Evolutionary conservation across 2,113 vertebrate species (phyloP).

Genomic region (Trogon melanurus): DNA sequence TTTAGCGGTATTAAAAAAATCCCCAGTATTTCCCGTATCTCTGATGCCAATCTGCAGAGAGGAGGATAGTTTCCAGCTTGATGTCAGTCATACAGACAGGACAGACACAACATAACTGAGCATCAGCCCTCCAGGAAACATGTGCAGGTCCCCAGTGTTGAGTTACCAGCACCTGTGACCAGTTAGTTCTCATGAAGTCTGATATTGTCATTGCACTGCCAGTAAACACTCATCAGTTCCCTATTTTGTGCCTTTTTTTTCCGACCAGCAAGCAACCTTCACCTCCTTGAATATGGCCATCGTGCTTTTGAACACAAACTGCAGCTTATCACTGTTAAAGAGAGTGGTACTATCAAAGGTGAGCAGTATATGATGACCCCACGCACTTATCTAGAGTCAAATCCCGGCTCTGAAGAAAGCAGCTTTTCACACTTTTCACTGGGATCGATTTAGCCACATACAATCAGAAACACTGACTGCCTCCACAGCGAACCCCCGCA

Average conservation of each 20-base stretch:
- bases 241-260: not conserved
- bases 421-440: not conserved
- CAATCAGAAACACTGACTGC: not conserved
- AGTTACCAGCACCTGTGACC: not conserved
- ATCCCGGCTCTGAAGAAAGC: not conserved
- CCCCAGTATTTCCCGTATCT: not conserved
- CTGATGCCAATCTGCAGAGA: not conserved
- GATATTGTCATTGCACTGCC: not conserved
- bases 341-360: not conserved
- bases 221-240: not conserved
- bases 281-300: not conserved
- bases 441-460: not conserved
- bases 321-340: not conserved
- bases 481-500: not conserved
- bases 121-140: not conserved
- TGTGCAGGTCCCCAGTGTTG: rapidly evolving
- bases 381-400: not conserved
- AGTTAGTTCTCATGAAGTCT: not conserved
- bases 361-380: not conserved
- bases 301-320: not conserved
- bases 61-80: not conserved
- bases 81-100: rapidly evolving
- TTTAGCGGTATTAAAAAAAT: rapidly evolving
- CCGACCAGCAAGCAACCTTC: not conserved
- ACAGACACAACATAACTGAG: not conserved